Evolutionary conservation across 1,140 invertebrate species (phyloP), one percentile per base, ranked within the genome.

Genomic region (Paralvinella palmiformis): DNA sequence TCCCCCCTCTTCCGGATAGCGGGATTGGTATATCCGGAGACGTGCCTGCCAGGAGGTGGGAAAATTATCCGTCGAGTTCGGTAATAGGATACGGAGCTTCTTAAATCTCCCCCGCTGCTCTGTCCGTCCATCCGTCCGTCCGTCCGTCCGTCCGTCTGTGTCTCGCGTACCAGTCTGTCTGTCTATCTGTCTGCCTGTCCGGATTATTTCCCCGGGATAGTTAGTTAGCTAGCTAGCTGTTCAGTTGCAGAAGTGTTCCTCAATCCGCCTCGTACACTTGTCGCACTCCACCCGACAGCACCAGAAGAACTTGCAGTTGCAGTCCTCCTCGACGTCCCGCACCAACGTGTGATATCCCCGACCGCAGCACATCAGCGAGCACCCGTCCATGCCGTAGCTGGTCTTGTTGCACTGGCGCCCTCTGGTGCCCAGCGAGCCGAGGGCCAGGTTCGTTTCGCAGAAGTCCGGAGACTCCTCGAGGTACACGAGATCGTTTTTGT

Each of bases 301-400:
- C 92, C 92, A 95, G 37, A 92, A 88, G 75, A 96, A 95, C 71
- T 88, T 86, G 80, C 94, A 96, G 70, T 91, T 88, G 83, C 93
- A 96, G 79, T 94, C 92, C 77, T 95, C 91, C 65, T 88, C 87
- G 60, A 92, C 88, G 68, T 93, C 88, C 55, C 88, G 84, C 0
- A 94, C 86, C 52, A 89, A 83, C 1, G 92, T 94, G 78, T 94
- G 89, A 80, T 94, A 95, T 13, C 94, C 94, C 58, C 92, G 85
- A 6, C 93, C 93, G 72, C 84, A 85, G 63, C 84, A 85, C 76
- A 85, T 79, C 24, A 83, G 72, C 35, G 75, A 76, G 70, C 84
- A 85, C 35, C 82, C 81, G 64, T 82, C 79, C 33, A 81, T 67
- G 7, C 77, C 81, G 61, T 76, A 73, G 45, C 79, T 80, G 36